Base-by-base conservation (phyloP, 2,113 vertebrate species). In the Phainopepla nitens region DNA sequence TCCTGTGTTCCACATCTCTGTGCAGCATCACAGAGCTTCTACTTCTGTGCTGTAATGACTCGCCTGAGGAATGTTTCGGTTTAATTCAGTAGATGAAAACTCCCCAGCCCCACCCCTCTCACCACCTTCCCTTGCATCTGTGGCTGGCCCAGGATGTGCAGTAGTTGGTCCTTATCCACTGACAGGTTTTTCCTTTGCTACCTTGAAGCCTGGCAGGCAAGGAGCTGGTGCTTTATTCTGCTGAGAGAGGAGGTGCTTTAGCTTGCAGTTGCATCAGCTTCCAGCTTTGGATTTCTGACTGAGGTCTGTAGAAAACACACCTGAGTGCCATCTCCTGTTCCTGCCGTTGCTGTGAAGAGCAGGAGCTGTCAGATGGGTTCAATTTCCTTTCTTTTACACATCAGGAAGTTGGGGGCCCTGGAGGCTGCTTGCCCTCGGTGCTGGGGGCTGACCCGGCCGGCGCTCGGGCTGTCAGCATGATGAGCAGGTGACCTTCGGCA, bases 251-350 rank as follows among this genome's bases (percentile, higher is more conserved):
- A 84, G 87, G 84, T 84, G 66, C 89, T 91, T 91, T 65, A 54
- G 54, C 78, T 76, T 44, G 82, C 84, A 42, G 84, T 94, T 91
- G 95, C 90, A 87, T 95, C 94, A 95, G 91, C 87, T 92, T 64
- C 87, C 82, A 82, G 80, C 91, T 62, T 64, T 47, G 77, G 22
- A 15, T 90, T 17, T 75, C 2, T 3, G 73, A 65, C 82, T 78
- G 88, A 82, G 78, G 68, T 53, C 83, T 51, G 9, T n/a, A 21
- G 77, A 25, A 56, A 20, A 57, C 66, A n/a, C 7, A 33, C 61
- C 88, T 45, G 57, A 45, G 27, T 49, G 65, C 70, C 0, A 1
- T 68, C 27, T 29, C 15, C 54, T 45, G 25, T 45, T 57, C 21
- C 50, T 69, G 58, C 39, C 25, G 9, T 22, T 16, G 73, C 62